A percentile compares a stretch with the other conserved stretches of the same genome.
These are phyloP conservation scores for Amphipoea lucens DNA, from an alignment of 2,888 invertebrate species.

Conservation along the genomic window DNA sequence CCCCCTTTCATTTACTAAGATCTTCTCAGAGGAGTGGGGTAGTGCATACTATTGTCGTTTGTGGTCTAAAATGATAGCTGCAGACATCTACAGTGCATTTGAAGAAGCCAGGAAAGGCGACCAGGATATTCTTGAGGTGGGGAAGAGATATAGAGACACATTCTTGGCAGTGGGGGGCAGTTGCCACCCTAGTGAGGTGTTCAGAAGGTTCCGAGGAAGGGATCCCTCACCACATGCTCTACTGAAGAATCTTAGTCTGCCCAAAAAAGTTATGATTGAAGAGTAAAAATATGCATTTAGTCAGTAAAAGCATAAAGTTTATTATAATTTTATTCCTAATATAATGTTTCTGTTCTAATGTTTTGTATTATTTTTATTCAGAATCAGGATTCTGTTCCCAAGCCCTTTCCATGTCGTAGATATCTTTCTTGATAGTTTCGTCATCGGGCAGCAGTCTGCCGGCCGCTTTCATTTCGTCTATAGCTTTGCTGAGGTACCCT, in stretches of 20 bases:
- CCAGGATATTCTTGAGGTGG: slow-evolving; percentile 90
- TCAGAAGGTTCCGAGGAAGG: slow-evolving; percentile 96
- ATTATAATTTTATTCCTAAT: slow-evolving; percentile 76
- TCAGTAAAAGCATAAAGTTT: slow-evolving; percentile 55
- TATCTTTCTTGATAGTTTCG: slow-evolving; percentile 90
- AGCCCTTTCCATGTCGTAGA: slow-evolving; percentile 94
- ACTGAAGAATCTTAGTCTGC: slow-evolving; percentile 91
- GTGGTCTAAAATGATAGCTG: slow-evolving; percentile 97
- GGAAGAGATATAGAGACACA: slow-evolving; percentile 94
- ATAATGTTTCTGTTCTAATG: slow-evolving; percentile 72
- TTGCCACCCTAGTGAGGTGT: slow-evolving; percentile 95
- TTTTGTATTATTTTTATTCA: slow-evolving; percentile 72
- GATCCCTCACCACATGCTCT: slow-evolving; percentile 97
- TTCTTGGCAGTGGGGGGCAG: slow-evolving; percentile 96
- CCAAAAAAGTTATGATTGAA: slow-evolving; percentile 78
- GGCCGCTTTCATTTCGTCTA: slow-evolving; percentile 94
- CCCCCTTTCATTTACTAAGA: slow-evolving; percentile 95
- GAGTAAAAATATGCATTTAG: slow-evolving; percentile 72
- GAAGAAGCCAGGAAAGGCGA: slow-evolving; percentile 91
- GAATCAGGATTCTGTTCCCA: slow-evolving; percentile 94
- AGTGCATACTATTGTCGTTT: slow-evolving; percentile 96
- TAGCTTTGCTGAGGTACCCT: slow-evolving; percentile 92
- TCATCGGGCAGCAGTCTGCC: slow-evolving; percentile 92
- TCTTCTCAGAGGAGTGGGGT: slow-evolving; percentile 95
- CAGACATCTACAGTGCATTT: slow-evolving; percentile 97